Base-by-base conservation (phyloP, 2,113 vertebrate species). In the Xyrauchen texanus region DNA sequence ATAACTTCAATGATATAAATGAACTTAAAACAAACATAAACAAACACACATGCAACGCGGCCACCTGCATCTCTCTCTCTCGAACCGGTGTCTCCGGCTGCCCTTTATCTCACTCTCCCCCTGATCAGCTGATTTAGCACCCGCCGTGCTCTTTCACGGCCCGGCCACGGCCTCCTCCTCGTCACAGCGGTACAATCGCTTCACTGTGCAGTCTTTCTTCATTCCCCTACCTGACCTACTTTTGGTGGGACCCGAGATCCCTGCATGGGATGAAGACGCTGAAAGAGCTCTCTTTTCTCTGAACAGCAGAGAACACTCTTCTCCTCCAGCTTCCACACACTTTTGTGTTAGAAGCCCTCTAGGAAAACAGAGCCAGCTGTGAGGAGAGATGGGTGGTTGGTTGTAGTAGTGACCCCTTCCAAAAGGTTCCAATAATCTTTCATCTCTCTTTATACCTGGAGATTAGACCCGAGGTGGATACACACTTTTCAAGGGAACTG, bases 151-250 rank as follows among this genome's bases (percentile, higher is more conserved):
- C 21, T 1, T 1, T 34, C 21, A 34, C 21, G 21, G 21, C 21
- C 21, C 21, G 21, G 21, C 21, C 21, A 34, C 21, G 3, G 1
- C 21, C 21, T 34, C 21, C 21, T 34, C 21, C 1, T 34, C 21
- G 21, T 34, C 21, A 34, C 21, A 34, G 8, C 9, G 21, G 47
- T 5, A 78, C 55, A 68, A 78, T 78, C 49, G 4, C 9, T 42
- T 16, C 66, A 51, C 55, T 78, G 66, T 78, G 76, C 6, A 11
- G 34, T 46, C 44, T 68, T 42, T 49, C 45, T 61, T 61, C 16
- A 6, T 55, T 42, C 51, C 55, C 51, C 55, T 78, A 61, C 53
- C 76, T 78, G 55, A 78, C 55, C 76, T 68, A 15, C 44, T 52
- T 44, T 58, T 51, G 66, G 45, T 55, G 2, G 13, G 45, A 49